Conservation (phyloP, 1,140 invertebrate species). For the Pogonus chalceus region DNA sequence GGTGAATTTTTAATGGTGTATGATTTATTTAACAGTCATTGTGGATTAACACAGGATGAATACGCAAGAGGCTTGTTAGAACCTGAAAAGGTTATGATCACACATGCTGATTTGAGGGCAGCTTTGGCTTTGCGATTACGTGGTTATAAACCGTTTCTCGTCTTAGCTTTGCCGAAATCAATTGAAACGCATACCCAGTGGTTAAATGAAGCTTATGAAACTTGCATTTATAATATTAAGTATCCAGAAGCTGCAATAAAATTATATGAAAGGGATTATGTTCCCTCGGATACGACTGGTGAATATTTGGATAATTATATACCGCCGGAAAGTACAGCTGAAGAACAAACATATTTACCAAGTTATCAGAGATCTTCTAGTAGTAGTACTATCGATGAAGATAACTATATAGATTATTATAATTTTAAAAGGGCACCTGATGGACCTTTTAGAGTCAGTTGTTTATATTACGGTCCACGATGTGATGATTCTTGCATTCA, state of each 20-base stretch:
- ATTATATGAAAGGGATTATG: background rate
- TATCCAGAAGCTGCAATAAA: background rate
- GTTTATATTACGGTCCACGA: too few species aligned
- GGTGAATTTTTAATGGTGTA: conserved; percentile 21
- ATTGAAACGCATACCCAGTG: background rate
- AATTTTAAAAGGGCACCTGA: background rate
- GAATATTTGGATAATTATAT: background rate
- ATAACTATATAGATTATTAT: background rate
- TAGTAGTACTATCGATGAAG: background rate
- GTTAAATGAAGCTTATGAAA: background rate
- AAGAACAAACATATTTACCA: too few species aligned
- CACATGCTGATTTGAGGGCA: background rate
- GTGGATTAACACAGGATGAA: conserved; percentile 17
- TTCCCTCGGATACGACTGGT: background rate
- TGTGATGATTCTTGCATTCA: too few species aligned
- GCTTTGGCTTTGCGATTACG: background rate
- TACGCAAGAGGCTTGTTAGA: background rate
- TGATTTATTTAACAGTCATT: conserved; percentile 20
- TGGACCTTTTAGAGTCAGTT: background rate
- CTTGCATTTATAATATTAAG: background rate
- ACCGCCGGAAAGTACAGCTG: too few species aligned
- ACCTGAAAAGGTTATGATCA: background rate
- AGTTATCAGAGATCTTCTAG: too few species aligned
- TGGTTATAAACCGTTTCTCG: background rate
- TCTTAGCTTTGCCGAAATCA: background rate